Conservation (phyloP, 2,888 invertebrate species). For the Agonopterix subpropinquella region DNA sequence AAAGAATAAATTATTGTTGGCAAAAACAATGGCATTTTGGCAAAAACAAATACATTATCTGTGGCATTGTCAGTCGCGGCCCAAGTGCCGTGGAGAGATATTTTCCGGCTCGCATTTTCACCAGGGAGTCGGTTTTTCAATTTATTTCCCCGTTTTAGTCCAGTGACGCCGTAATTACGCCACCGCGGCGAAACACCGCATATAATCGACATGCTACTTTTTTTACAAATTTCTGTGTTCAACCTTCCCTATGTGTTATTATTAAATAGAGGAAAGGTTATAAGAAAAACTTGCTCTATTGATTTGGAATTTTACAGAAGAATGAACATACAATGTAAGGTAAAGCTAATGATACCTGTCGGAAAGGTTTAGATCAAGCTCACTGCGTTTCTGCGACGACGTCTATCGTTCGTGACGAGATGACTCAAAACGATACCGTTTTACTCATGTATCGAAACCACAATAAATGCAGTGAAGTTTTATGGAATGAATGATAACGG, state of each 20-base stretch:
- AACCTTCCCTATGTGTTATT: too few species aligned
- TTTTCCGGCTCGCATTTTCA: constrained; percentile 56
- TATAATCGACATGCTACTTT: not conserved
- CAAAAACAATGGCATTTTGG: constrained; percentile 55
- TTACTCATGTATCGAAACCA: not conserved
- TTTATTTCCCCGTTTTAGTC: constrained; percentile 66
- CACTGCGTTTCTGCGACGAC: too few species aligned
- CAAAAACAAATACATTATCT: constrained; percentile 66
- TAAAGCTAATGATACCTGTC: too few species aligned
- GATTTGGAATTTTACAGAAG: too few species aligned
- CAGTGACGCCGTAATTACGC: constrained; percentile 65
- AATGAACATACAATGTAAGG: too few species aligned
- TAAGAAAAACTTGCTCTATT: too few species aligned
- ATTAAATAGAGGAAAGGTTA: too few species aligned
- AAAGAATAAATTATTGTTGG: constrained; percentile 49
- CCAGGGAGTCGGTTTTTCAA: constrained; percentile 62
- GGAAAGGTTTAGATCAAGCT: too few species aligned
- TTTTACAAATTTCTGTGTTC: not conserved
- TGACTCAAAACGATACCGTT: too few species aligned
- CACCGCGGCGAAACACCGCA: constrained; percentile 23
- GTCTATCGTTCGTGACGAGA: too few species aligned
- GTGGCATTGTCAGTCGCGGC: constrained; percentile 49
- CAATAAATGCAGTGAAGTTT: not conserved
- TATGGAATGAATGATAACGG: not conserved
- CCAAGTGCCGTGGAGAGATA: constrained; percentile 56